Conservation (phyloP, 2,113 vertebrate species). For the Actenoides hombroni region DNA sequence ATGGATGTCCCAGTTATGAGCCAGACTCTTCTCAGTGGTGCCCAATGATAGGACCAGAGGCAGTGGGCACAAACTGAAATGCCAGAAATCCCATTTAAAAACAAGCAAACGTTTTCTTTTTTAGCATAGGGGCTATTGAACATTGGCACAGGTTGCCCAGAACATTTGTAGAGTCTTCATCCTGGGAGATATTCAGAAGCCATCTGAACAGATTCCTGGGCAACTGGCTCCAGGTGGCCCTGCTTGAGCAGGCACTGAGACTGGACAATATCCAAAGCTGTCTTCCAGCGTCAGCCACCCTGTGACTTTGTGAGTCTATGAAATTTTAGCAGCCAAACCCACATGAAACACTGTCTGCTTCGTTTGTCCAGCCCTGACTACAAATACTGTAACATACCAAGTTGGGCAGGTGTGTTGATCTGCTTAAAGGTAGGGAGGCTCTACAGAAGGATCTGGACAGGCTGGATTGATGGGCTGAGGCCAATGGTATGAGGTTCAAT, state of each 20-base stretch:
- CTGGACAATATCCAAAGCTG: not conserved
- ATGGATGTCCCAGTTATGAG: not conserved
- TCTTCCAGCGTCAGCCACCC: not conserved
- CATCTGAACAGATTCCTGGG: not conserved
- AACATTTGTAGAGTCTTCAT: not conserved
- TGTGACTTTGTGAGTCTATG: not conserved
- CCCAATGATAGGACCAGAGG: not conserved
- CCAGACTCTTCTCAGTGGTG: not conserved
- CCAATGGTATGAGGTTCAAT: too few relatives aligned
- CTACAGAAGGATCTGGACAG: too few relatives aligned
- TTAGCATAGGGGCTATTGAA: not conserved
- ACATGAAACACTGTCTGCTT: not conserved
- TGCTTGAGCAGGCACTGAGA: not conserved
- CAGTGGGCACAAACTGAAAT: not conserved
- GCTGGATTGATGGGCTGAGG: too few relatives aligned
- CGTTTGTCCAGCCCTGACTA: not conserved
- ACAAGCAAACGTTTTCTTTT: not conserved
- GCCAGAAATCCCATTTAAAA: not conserved
- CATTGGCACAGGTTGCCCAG: not conserved
- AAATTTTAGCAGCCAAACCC: not conserved
- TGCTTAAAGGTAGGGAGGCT: too few relatives aligned
- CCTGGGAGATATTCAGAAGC: not conserved
- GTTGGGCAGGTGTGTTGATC: too few relatives aligned
- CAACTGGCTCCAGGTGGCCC: not conserved
- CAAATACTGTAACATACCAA: not conserved